Percentiles rank a stretch among this genome's conserved stretches.
phyloP scores from a whole-genome alignment of 2,888 invertebrate genomes.

The Dasysyrphus albostriatus region DNA sequence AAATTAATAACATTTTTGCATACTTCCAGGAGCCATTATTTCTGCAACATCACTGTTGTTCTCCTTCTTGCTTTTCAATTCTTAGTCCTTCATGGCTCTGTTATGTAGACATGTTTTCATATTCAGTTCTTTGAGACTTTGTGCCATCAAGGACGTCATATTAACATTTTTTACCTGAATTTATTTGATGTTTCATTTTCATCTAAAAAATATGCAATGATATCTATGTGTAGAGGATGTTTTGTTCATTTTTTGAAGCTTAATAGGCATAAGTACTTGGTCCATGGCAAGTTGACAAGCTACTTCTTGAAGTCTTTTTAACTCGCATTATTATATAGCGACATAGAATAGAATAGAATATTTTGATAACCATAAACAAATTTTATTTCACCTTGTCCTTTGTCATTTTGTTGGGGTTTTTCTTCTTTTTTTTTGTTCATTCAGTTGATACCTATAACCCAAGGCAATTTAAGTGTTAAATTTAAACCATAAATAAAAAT shows the following conservation, averaged over 20 bases:
- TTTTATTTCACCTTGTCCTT: slow-evolving; percentile 6
- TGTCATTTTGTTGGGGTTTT: neutral
- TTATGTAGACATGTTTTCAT: neutral
- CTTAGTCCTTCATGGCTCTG: neutral
- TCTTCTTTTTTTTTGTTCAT: slow-evolving; percentile 17
- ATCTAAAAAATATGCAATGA: slow-evolving; percentile 46
- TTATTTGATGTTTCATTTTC: slow-evolving; percentile 57
- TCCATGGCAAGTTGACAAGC: neutral
- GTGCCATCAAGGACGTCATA: slow-evolving; percentile 62
- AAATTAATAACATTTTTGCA: slow-evolving; percentile 75
- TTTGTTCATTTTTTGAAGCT: neutral
- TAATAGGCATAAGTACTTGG: neutral
- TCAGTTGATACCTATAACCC: slow-evolving; percentile 15
- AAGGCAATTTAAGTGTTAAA: slow-evolving; percentile 46
- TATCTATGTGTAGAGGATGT: neutral
- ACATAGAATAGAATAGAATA: neutral
- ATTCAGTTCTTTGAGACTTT: slow-evolving; percentile 32
- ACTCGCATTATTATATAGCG: neutral
- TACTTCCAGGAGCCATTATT: slow-evolving; percentile 69
- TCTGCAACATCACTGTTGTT: slow-evolving; percentile 32
- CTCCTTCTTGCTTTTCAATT: neutral
- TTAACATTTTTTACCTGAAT: slow-evolving; percentile 67
- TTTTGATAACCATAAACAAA: slow-evolving; percentile 17
- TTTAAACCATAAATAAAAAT: slow-evolving; percentile 65
- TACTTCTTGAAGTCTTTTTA: neutral